Evolutionary conservation across 1,140 invertebrate species (phyloP).

Genomic region (Zophobas morio): DNA sequence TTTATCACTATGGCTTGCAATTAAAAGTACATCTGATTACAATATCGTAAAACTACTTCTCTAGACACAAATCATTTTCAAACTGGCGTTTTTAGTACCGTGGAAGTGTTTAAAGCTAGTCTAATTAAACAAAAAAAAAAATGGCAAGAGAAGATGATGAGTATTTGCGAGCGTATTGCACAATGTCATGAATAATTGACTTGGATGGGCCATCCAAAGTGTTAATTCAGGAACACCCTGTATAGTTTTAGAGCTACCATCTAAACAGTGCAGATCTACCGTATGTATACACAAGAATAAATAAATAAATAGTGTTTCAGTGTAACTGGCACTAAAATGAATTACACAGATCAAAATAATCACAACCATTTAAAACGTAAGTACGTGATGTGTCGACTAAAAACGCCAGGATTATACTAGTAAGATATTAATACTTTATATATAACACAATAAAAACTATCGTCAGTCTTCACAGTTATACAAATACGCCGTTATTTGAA

Average conservation of each 20-base stretch:
- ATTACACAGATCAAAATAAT: constrained; percentile 22
- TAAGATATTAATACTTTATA: constrained; percentile 61
- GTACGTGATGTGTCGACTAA: constrained; percentile 47
- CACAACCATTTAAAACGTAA: constrained; percentile 50
- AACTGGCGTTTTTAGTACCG: constrained; percentile 55
- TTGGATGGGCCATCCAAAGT: constrained; percentile 5
- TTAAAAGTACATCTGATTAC: constrained; percentile 61
- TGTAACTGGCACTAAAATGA: constrained; percentile 49
- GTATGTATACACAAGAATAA: constrained; percentile 24
- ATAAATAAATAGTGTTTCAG: constrained; percentile 5
- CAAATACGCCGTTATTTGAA: constrained; percentile 63
- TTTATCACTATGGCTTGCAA: constrained; percentile 60
- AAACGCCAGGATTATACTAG: constrained; percentile 53
- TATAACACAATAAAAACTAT: constrained; percentile 67
- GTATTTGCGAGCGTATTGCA: constrained; percentile 29
- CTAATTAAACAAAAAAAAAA: constrained; percentile 19
- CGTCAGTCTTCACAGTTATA: constrained; percentile 67
- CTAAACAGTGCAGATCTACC: background rate
- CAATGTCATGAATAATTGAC: constrained; percentile 31
- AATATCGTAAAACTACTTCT: constrained; percentile 59
- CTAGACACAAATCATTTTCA: constrained; percentile 58
- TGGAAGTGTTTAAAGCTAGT: constrained; percentile 30
- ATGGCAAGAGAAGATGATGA: constrained; percentile 32
- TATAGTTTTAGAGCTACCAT: constrained; percentile 10
- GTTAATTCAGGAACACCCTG: constrained; percentile 8